Conservation (phyloP, 2,888 invertebrate genomes). For the Drosophila algonquin region DNA sequence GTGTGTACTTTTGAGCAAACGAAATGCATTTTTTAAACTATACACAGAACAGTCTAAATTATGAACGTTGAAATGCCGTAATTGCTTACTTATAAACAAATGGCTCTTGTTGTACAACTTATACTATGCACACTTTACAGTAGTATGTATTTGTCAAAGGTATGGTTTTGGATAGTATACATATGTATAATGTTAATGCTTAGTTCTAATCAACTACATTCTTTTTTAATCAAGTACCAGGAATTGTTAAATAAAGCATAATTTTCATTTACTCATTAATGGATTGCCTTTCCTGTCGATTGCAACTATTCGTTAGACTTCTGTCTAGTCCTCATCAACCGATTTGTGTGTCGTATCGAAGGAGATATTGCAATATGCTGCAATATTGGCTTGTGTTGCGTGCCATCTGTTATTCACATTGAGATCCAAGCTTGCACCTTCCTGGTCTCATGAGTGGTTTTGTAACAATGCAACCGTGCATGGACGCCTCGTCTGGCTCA, state of each 20-base stretch:
- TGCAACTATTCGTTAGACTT: too few relatives aligned
- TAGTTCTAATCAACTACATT: conserved; percentile 50
- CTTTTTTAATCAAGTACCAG: conserved; percentile 33
- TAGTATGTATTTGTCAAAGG: conserved; percentile 53
- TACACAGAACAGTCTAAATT: conserved; percentile 57
- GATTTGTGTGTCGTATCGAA: too few relatives aligned
- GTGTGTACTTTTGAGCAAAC: conserved; percentile 62
- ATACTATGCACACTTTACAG: conserved; percentile 54
- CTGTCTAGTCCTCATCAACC: too few relatives aligned
- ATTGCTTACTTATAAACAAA: conserved; percentile 43
- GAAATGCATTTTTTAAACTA: conserved; percentile 62
- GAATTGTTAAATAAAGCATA: conserved; percentile 32
- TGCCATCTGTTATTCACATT: too few relatives aligned
- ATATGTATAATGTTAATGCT: conserved; percentile 47
- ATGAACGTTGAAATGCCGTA: conserved; percentile 56
- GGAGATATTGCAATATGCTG: too few relatives aligned
- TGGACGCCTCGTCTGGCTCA: too few relatives aligned
- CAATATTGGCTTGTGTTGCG: too few relatives aligned
- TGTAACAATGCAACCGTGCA: too few relatives aligned
- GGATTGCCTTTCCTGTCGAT: too few relatives aligned
- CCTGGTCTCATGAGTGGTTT: too few relatives aligned
- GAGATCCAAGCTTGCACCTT: too few relatives aligned
- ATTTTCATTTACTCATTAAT: conserved; percentile 18
- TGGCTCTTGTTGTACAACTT: conserved; percentile 43
- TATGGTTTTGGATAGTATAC: conserved; percentile 63